Base-by-base conservation (phyloP, 2,888 invertebrate species). In the Spisula subtruncata region DNA sequence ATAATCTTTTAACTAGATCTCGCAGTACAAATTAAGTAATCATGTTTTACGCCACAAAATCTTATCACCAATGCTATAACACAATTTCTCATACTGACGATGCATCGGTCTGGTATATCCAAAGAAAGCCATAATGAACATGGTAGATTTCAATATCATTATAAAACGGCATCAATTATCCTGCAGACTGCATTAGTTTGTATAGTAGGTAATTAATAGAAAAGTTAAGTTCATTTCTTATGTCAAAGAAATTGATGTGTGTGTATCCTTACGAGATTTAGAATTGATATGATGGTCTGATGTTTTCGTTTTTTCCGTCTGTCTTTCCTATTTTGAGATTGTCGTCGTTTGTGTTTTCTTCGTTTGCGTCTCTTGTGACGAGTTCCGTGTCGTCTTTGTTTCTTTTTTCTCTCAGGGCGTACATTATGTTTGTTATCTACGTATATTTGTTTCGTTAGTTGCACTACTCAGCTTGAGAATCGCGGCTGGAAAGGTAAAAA, bases 321-420 rank as follows among this genome's bases (percentile, higher is more conserved):
- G 75, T 14, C 18, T 75, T 25, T 75, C 18, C 32, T 75, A 35
- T 18, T 32, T 16, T 32, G n/a, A 5, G 75, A 75, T 75, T 75
- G 16, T 32, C 75, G 29, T 12, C 32, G 1, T 75, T 75, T 75
- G 75, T 32, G 16, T 75, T 75, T 32, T 35, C 16, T 32, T 18
- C 32, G 75, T 32, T 75, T 75, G 6, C 75, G 75, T 75, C 75
- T 75, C 29, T 6, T 35, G 18, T 75, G 32, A 75, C 75, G 75
- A 75, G 32, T 35, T 18, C 16, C 25, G 10, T 35, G 35, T 75
- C 75, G 75, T 75, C 75, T 32, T 14, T 32, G 29, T 32, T 75
- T 75, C 75, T 32, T 32, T 75, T 35, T 75, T 75, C 75, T 75
- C 16, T 75, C 75, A 75, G 18, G 75, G 12, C 32, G 29, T 32